A percentile compares a stretch with the other conserved stretches of the same genome.
phyloP scores from a whole-genome alignment of 2,797 vertebrate species.

The Avahi laniger region DNA sequence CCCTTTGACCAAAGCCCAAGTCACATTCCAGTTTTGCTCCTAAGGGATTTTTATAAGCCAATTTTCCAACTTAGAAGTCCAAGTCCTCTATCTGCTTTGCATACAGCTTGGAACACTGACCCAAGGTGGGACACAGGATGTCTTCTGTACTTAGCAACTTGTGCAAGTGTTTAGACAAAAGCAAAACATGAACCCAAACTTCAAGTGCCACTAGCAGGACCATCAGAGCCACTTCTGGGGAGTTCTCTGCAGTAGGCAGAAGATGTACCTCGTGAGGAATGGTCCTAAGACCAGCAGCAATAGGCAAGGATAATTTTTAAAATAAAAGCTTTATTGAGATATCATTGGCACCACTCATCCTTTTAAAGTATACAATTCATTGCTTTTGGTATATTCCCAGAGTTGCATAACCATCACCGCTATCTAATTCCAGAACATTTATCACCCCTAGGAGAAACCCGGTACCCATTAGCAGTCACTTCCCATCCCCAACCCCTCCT shows the following conservation, averaged over 20 bases:
- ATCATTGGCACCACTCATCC: neutral
- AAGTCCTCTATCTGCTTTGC: neutral
- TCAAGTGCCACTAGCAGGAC: neutral
- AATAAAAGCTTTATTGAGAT: neutral
- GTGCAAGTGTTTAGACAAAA: neutral
- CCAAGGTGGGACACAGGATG: no score
- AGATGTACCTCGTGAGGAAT: neutral
- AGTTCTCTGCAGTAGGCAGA: rapidly evolving
- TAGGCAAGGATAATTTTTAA: neutral
- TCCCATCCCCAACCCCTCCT: neutral
- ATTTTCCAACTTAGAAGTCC: neutral
- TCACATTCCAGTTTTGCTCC: neutral
- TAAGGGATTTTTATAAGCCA: neutral
- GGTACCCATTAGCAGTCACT: slow-evolving; percentile 25
- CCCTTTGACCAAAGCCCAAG: neutral
- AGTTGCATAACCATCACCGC: neutral
- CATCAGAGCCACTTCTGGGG: rapidly evolving
- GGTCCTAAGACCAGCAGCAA: no score
- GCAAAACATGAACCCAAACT: neutral
- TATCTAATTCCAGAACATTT: neutral
- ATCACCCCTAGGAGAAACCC: neutral
- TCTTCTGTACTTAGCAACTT: neutral
- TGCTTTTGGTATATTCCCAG: neutral
- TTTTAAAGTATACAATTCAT: neutral
- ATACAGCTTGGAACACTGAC: no score